phyloP scores from a whole-genome alignment of 2,888 invertebrate genomes.

The Dichetophora obliterata region DNA sequence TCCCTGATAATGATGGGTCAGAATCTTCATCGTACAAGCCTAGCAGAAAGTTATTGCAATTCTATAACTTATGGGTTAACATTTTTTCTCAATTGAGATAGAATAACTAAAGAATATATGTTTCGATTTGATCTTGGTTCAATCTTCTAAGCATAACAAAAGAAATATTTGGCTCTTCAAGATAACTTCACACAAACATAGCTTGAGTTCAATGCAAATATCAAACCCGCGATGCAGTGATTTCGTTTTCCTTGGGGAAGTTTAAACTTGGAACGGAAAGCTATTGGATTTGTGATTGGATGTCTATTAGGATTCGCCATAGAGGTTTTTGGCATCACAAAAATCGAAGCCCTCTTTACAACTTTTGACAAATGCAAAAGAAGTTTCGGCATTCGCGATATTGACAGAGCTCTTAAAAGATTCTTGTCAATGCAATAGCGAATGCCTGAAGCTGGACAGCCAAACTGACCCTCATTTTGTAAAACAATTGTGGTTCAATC shows the following conservation, averaged over 20 bases:
- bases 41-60: neutral
- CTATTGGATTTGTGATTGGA: neutral
- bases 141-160: neutral
- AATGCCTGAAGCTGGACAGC: no score
- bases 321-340: no score
- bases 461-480: constrained; percentile 3
- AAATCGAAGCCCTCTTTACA: no score
- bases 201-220: neutral
- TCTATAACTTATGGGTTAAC: neutral
- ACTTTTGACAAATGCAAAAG: neutral
- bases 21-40: neutral
- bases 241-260: neutral
- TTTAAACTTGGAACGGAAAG: neutral
- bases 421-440: no score
- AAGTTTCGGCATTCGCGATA: neutral
- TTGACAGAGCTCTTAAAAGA: neutral
- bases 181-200: constrained; percentile 4
- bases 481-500: neutral
- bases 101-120: neutral
- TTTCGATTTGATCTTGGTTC: neutral
- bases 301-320: neutral
- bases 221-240: neutral
- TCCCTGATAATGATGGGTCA: neutral
- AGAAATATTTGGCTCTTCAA: neutral
- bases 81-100: constrained; percentile 6